Percentiles rank a stretch among this genome's conserved stretches.
phyloP scores from a whole-genome alignment of 2,113 vertebrate species.

The Oncorhynchus gorbuscha region DNA sequence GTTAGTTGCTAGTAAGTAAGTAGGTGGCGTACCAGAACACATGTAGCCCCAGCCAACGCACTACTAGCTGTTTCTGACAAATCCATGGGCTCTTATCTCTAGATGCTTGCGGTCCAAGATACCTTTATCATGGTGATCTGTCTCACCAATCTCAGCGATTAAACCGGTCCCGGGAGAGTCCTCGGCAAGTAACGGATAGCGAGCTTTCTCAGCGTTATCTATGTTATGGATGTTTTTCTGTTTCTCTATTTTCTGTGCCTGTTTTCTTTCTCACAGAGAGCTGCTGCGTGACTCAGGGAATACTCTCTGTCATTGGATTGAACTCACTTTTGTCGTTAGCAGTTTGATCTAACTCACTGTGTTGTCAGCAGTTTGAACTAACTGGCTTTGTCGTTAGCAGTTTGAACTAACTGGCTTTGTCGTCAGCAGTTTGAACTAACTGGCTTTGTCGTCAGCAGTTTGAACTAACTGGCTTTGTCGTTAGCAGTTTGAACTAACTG shows the following conservation, averaged over 20 bases:
- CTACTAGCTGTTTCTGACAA: slow-evolving; percentile 3
- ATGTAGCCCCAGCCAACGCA: slow-evolving; percentile 17
- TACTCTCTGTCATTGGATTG: background rate
- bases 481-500: too few relatives aligned
- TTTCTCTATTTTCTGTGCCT: background rate
- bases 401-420: too few relatives aligned
- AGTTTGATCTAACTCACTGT: too few relatives aligned
- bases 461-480: too few relatives aligned
- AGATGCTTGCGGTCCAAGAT: slow-evolving; percentile 7
- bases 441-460: too few relatives aligned
- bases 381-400: too few relatives aligned
- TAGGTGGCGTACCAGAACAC: slow-evolving; percentile 22
- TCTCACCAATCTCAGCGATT: slow-evolving; percentile 6
- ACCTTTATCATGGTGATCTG: slow-evolving; percentile 10
- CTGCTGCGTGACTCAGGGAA: background rate
- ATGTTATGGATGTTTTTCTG: slow-evolving; percentile 32
- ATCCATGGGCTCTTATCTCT: slow-evolving; percentile 17
- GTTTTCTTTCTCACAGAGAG: background rate
- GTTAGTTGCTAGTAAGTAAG: slow-evolving; percentile 29
- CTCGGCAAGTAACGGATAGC: slow-evolving; percentile 25
- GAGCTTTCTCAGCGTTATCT: slow-evolving; percentile 26
- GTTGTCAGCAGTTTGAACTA: background rate
- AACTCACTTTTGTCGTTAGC: too few relatives aligned
- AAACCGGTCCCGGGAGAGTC: background rate
- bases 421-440: too few relatives aligned